phyloP scores from a whole-genome alignment of 2,113 vertebrate genomes.

The Hymenochirus boettgeri region DNA sequence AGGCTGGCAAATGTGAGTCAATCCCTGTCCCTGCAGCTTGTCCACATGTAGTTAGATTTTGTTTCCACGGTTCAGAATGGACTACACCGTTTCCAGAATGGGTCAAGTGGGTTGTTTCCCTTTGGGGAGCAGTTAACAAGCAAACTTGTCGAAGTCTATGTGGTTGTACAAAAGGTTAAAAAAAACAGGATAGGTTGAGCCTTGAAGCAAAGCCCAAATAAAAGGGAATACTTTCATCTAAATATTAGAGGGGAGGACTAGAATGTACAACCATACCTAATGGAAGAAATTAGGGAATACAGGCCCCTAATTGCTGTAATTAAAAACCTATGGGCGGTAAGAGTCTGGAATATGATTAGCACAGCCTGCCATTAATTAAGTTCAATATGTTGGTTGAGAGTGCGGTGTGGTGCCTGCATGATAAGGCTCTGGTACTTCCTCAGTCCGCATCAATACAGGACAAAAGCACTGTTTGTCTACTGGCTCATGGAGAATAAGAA shows the following conservation, averaged over 20 bases:
- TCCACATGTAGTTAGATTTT: no score
- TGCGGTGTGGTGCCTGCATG: background rate
- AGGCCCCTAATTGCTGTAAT: constrained; percentile 10
- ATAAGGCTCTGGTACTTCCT: background rate
- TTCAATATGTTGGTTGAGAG: background rate
- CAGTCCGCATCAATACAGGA: background rate
- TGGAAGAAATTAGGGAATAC: constrained; percentile 13
- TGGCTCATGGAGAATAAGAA: background rate
- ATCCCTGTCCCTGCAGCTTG: no score
- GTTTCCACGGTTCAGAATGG: no score
- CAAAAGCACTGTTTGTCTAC: background rate
- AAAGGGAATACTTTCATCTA: constrained; percentile 23
- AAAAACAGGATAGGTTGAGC: background rate
- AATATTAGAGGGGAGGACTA: constrained; percentile 8
- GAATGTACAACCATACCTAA: constrained; percentile 14
- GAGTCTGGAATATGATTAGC: constrained; percentile 27
- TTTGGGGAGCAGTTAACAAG: no score
- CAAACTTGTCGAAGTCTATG: no score
- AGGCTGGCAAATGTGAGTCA: no score
- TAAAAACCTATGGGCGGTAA: constrained; percentile 16
- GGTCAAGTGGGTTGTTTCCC: no score
- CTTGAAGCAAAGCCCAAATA: constrained; percentile 10
- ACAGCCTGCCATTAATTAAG: constrained; percentile 14
- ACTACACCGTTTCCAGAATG: no score
- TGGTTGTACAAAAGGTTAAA: no score